A percentile compares a stretch with the other conserved stretches of the same genome.
Evolutionary conservation across 2,113 vertebrate genomes (phyloP).

Genomic region (Trematomus loennbergii): DNA sequence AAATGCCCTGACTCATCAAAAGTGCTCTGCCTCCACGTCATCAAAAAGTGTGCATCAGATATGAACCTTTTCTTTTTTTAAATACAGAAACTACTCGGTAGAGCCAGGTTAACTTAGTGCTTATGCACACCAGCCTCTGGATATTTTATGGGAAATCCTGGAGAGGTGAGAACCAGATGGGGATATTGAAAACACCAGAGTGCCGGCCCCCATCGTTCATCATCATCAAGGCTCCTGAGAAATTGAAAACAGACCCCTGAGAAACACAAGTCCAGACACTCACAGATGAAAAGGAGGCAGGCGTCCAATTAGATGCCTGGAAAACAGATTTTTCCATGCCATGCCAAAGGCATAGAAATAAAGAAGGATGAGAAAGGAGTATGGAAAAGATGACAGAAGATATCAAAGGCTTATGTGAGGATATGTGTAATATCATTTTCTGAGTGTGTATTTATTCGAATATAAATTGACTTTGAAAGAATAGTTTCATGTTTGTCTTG

Average conservation of each 20-base stretch:
- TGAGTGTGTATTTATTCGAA: conserved; percentile 35
- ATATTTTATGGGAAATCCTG: conserved; percentile 78
- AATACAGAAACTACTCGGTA: conserved; percentile 11
- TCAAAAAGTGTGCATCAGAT: conserved; percentile 28
- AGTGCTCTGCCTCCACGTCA: conserved; percentile 12
- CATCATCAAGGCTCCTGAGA: conserved; percentile 79
- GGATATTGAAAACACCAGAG: conserved; percentile 76
- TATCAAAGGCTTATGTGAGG: conserved; percentile 54
- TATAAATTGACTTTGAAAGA: conserved; percentile 19
- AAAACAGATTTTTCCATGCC: conserved; percentile 76
- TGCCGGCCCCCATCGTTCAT: conserved; percentile 79
- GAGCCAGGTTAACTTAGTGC: conserved; percentile 28
- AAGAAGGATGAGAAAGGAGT: conserved; percentile 52
- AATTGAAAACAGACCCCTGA: conserved; percentile 83
- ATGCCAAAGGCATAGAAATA: conserved; percentile 63
- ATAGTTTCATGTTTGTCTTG: conserved; percentile 36
- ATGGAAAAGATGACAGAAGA: conserved; percentile 76
- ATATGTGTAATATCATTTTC: conserved; percentile 43
- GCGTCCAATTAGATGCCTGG: conserved; percentile 80
- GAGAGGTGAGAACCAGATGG: conserved; percentile 85
- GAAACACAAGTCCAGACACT: conserved; percentile 78
- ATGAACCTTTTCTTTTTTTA: background rate
- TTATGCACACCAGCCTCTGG: conserved; percentile 57
- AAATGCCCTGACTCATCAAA: conserved; percentile 37
- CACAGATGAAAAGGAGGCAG: conserved; percentile 79